Base-by-base conservation (phyloP, 2,888 invertebrate genomes). In the Cremastobaeus sp. region DNA sequence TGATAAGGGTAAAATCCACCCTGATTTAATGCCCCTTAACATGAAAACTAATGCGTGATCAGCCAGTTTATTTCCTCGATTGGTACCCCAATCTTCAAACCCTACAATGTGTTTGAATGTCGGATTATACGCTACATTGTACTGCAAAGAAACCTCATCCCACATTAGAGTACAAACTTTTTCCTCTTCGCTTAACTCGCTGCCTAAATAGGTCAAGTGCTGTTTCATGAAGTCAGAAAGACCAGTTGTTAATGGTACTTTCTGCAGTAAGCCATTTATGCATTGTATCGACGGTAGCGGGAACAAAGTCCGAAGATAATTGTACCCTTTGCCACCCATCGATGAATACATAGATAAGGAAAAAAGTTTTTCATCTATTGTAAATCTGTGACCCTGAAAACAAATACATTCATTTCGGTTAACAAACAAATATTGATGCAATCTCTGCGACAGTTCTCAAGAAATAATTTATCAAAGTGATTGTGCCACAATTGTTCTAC, bases 71-170 rank as follows among this genome's bases (percentile, higher is more conserved):
- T n/a, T n/a, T 1, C n/a, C 30, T 15, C 41, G 4, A 2, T 17
- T 28, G 17, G n/a, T 8, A 9, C 41, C 55, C 66, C 60, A 76
- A 34, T 76, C 74, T 50, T 74, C 74, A 15, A 59, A 59, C 14
- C 76, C 76, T 59, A 72, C 64, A 5, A n/a, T 18, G 4, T 14
- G n/a, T 17, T 25, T n/a, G n/a, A n/a, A n/a, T 21, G 6, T 28
- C n/a, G 9, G 41, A 52, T 47, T 59, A 47, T 1, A 65, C 28
- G 4, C 6, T 20, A 1, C 20, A 41, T 8, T 18, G 4, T 18
- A 20, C 57, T 68, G 41, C 12, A 76, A 34, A 1, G 65, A 28
- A 11, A 76, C 34, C 18, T 57, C 57, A 14, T 57, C 45, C 59
- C 59, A 59, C 59, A 35, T 47, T 0, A 60, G 4, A 5, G 18